Conservation (phyloP, 2,113 vertebrate genomes). For the Mesitornis unicolor region DNA sequence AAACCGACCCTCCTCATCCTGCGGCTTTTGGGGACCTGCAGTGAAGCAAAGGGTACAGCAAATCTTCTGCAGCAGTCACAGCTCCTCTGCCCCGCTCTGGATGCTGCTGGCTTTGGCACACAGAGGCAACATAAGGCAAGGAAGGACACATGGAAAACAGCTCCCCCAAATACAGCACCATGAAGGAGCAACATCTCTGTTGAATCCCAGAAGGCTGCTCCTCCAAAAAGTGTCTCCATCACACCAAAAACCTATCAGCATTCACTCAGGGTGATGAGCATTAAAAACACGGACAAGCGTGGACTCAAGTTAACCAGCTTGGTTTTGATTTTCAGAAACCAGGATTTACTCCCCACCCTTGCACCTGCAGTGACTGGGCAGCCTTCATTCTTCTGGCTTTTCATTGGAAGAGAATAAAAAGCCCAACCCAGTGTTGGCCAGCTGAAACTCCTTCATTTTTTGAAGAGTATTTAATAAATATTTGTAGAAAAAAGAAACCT, state of each 20-base stretch:
- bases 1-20: background rate
- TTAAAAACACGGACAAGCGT: background rate
- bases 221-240: background rate
- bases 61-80: background rate
- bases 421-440: background rate
- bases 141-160: rapidly evolving
- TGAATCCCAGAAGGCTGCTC: background rate
- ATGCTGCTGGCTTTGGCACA: background rate
- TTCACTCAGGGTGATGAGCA: background rate
- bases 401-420: background rate
- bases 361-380: background rate
- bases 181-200: background rate
- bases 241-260: background rate
- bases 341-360: background rate
- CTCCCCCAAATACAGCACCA: background rate
- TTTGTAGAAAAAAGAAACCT: background rate
- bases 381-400: background rate
- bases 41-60: background rate
- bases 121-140: rapidly evolving
- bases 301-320: background rate
- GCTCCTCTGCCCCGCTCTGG: background rate
- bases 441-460: background rate
- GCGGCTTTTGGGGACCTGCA: background rate
- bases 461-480: background rate
- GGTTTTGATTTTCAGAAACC: background rate